Evolutionary conservation across 2,113 vertebrate species (phyloP).

Genomic region (Vimba vimba): DNA sequence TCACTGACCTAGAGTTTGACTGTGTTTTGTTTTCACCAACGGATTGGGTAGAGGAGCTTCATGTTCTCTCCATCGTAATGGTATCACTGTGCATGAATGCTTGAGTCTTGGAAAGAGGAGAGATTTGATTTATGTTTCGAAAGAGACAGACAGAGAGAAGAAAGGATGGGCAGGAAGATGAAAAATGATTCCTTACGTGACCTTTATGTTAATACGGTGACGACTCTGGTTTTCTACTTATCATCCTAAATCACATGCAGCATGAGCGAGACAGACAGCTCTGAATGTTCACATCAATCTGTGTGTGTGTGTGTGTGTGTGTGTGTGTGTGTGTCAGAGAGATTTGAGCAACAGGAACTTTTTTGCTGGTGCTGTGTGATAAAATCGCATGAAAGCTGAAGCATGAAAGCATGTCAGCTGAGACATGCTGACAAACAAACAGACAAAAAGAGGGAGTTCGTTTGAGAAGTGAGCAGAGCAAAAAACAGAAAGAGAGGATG

Average conservation of each 20-base stretch:
- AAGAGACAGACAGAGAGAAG: conserved; percentile 5
- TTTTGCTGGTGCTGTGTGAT: conserved; percentile 37
- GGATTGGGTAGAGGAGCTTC: not conserved
- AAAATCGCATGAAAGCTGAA: conserved; percentile 39
- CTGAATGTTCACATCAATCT: conserved; percentile 31
- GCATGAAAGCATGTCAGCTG: conserved; percentile 12
- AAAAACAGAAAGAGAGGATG: not conserved
- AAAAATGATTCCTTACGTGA: conserved; percentile 46
- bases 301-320: conserved; percentile 39
- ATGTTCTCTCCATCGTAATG: conserved; percentile 12
- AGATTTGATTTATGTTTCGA: conserved; percentile 14
- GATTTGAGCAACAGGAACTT: conserved; percentile 33
- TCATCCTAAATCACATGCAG: conserved; percentile 35
- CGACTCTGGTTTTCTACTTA: conserved; percentile 38
- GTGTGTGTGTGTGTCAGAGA: conserved; percentile 19
- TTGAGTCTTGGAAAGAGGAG: conserved; percentile 4
- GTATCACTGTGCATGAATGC: conserved; percentile 26
- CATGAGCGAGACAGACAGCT: conserved; percentile 50
- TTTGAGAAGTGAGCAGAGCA: conserved; percentile 25
- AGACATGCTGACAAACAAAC: conserved; percentile 40
- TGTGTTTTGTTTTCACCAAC: not conserved
- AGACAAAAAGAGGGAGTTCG: not conserved
- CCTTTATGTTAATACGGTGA: conserved; percentile 42
- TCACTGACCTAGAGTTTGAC: not conserved
- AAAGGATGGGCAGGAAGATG: conserved; percentile 17